phyloP scores from a whole-genome alignment of 92 coral and sea anemone species.

The Galaxea fascicularis region DNA sequence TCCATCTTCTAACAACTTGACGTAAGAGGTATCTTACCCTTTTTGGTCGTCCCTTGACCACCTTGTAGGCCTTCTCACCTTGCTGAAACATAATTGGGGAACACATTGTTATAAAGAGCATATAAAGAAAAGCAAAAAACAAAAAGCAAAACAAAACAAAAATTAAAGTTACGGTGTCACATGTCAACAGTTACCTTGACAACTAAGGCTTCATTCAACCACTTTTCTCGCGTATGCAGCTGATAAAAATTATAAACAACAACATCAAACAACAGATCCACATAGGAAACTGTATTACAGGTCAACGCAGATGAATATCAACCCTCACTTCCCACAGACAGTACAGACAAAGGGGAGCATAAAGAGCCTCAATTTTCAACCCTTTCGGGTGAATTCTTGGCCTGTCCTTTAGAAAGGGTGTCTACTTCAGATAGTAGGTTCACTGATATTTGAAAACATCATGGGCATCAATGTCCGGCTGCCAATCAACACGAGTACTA shows the following conservation, averaged over 20 bases:
- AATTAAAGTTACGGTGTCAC: too few relatives aligned
- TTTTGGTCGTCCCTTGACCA: constrained; percentile 95
- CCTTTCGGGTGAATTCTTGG: too few relatives aligned
- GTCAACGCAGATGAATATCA: neutral
- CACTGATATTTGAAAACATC: too few relatives aligned
- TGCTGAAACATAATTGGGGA: constrained; percentile 52
- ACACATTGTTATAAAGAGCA: neutral
- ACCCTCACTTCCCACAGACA: neutral
- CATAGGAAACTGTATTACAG: neutral
- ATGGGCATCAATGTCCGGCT: too few relatives aligned
- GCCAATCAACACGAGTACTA: too few relatives aligned
- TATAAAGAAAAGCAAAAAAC: neutral
- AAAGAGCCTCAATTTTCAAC: too few relatives aligned
- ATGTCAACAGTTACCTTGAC: constrained; percentile 72
- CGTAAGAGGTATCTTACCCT: constrained; percentile 57
- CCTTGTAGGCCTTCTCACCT: constrained; percentile 93
- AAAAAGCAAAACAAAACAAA: neutral
- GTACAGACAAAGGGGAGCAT: too few relatives aligned
- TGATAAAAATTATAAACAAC: constrained; percentile 5
- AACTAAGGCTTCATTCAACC: constrained; percentile 96
- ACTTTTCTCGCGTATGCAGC: constrained; percentile 96
- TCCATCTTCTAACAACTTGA: neutral
- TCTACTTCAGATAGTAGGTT: too few relatives aligned
- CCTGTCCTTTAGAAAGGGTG: too few relatives aligned
- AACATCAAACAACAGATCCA: neutral